Percentiles rank a stretch among this genome's conserved stretches.
Evolutionary conservation across 2,797 vertebrate species (phyloP).

Genomic region (Trichosurus vulpecula): DNA sequence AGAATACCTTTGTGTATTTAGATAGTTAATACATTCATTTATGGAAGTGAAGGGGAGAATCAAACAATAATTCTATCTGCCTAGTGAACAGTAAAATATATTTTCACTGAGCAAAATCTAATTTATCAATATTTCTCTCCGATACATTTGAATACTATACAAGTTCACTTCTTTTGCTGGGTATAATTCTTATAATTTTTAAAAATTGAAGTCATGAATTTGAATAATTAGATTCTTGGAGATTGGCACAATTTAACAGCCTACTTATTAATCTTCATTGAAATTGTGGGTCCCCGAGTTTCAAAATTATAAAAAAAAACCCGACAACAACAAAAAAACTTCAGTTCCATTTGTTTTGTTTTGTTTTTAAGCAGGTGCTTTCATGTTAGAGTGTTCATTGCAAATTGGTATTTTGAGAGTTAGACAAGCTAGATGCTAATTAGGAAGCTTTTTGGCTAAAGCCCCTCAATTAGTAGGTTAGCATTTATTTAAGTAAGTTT

Average conservation of each 20-base stretch:
- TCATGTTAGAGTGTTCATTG: slow-evolving; percentile 40
- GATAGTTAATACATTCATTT: not conserved
- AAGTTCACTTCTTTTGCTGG: slow-evolving; percentile 6
- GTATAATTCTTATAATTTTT: not conserved
- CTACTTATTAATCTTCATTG: not conserved
- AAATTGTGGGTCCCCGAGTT: not conserved
- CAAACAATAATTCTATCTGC: not conserved
- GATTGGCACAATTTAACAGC: not conserved
- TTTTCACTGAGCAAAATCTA: not conserved
- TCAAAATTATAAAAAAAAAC: not conserved
- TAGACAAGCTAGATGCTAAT: slow-evolving; percentile 62
- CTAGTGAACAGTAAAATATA: not conserved
- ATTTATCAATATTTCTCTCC: not conserved
- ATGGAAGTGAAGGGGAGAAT: not conserved
- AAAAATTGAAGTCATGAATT: not conserved
- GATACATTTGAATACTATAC: not conserved
- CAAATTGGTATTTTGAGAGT: slow-evolving; percentile 53
- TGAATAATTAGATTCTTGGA: slow-evolving; percentile 35
- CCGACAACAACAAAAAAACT: not conserved
- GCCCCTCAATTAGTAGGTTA: slow-evolving; percentile 72
- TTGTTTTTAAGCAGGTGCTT: slow-evolving; percentile 30
- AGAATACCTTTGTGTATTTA: not conserved
- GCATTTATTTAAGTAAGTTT: slow-evolving; percentile 60
- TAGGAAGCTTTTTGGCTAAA: slow-evolving; percentile 54
- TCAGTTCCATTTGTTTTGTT: not conserved